Base-by-base conservation (phyloP, 2,113 vertebrate genomes). In the Prunella himalayana region DNA sequence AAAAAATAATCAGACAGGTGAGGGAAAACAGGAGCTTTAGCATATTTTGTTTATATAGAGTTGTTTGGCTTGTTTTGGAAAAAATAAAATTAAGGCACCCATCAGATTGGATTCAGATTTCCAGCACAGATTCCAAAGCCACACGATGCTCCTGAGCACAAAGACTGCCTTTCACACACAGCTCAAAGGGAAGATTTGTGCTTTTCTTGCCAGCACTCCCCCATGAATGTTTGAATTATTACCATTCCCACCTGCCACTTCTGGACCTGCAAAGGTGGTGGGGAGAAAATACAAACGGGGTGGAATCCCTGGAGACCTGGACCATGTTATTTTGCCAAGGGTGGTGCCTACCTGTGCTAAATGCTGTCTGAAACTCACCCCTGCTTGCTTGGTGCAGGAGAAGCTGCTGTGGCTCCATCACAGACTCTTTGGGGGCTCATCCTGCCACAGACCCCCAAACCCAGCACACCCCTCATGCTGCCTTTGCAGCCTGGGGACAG, bases 1-100 rank as follows among this genome's bases (percentile, higher is more conserved):
- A 63, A 42, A 64, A 65, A 94, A 54, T 82, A 61, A 66, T 60
- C 30, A 37, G 88, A 64, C 72, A 94, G 96, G 91, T 89, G 69
- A 89, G 84, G 77, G 66, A 42, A 53, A 91, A 89, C 49, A 81
- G 25, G 61, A 80, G 72, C 76, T 81, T 63, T 21, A 17, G 56
- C 37, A 59, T 68, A 25, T 82, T 53, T 69, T 86, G 83, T 91
- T 92, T 73, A 31, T 63, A 25, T 21, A 49, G 50, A 84, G 47
- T 86, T 47, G 35, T n/a, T 54, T 35, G 76, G 51, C 30, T 92
- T 82, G 80, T 57, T 77, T 83, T 59, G 47, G 50, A 79, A 56
- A 54, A 42, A 84, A 51, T 5, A 28, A 45, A 39, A 33, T 17
- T 37, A 33, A 92, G 61, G 70, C 1, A 0, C 53, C 9, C 11